A percentile compares a stretch with the other conserved stretches of the same genome.
Evolutionary conservation across 2,888 invertebrate species (phyloP).

Genomic region (Unio delphinus): DNA sequence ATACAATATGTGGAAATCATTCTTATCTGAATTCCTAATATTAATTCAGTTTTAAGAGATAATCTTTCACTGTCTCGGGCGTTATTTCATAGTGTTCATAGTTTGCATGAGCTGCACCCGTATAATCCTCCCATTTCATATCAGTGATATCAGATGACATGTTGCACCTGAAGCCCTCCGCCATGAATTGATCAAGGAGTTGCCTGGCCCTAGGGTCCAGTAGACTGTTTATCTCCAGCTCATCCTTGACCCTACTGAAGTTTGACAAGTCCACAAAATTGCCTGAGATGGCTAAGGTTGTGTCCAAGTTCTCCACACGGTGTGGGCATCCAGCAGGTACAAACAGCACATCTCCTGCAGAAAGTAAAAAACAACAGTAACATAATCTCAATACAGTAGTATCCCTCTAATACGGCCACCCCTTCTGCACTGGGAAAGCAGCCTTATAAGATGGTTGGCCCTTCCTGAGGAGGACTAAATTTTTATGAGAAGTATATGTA

Average conservation of each 20-base stretch:
- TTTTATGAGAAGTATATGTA: too few species aligned
- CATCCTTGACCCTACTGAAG: conserved; percentile 47
- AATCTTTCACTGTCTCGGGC: conserved; percentile 12
- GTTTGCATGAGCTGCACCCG: conserved; percentile 26
- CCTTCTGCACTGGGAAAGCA: too few species aligned
- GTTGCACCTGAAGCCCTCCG: conserved; percentile 26
- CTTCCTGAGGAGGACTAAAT: too few species aligned
- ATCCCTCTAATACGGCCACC: too few species aligned
- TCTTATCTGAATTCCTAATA: too few species aligned
- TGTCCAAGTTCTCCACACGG: conserved; percentile 60
- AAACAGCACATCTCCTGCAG: conserved; percentile 64
- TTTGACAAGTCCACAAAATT: conserved; percentile 66
- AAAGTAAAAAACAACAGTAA: conserved; percentile 3
- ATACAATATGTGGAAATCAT: too few species aligned
- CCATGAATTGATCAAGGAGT: conserved; percentile 42
- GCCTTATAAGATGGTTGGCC: too few species aligned
- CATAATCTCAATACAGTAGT: too few species aligned
- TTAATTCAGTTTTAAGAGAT: too few species aligned
- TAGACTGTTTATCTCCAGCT: conserved; percentile 52
- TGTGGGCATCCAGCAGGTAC: conserved; percentile 67
- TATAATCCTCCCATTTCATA: conserved; percentile 39
- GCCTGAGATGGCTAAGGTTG: conserved; percentile 64
- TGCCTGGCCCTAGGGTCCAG: conserved; percentile 54
- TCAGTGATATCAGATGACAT: conserved; percentile 34
- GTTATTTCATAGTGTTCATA: conserved; percentile 28